These are phyloP conservation scores for Leucoraja erinaceus DNA, from an alignment of 2,113 vertebrate species.

Conservation along the genomic window DNA sequence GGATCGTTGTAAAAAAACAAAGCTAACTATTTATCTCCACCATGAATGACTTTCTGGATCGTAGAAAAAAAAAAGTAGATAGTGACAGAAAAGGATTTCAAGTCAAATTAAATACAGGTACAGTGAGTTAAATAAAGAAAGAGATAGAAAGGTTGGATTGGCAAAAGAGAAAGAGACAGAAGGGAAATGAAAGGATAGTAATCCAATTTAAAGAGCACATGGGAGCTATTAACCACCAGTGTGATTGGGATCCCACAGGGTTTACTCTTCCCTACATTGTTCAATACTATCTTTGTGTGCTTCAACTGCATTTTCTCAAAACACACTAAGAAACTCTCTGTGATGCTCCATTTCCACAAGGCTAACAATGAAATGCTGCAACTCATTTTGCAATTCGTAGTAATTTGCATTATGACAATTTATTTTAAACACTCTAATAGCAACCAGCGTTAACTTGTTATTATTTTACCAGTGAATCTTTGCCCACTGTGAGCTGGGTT, in stretches of 20 bases:
- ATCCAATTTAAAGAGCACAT: slow-evolving; percentile 43
- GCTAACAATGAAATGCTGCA: too few relatives aligned
- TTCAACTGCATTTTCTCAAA: not conserved
- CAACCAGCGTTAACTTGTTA: not conserved
- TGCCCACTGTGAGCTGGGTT: not conserved
- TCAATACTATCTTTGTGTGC: not conserved
- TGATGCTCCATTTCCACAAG: too few relatives aligned
- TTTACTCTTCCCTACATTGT: not conserved
- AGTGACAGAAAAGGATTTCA: slow-evolving; percentile 5
- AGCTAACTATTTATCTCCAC: not conserved
- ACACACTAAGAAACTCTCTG: not conserved
- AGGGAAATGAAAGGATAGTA: slow-evolving; percentile 36
- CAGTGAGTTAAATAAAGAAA: not conserved
- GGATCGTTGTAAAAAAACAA: not conserved
- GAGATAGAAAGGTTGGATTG: not conserved
- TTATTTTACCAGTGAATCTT: not conserved
- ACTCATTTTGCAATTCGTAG: too few relatives aligned
- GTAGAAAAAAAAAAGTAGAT: slow-evolving; percentile 38
- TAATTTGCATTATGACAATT: too few relatives aligned
- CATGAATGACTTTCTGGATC: not conserved
- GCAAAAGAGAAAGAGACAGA: not conserved
- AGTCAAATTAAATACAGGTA: not conserved
- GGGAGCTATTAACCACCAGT: not conserved
- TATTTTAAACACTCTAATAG: too few relatives aligned
- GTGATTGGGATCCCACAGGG: not conserved